Evolutionary conservation across 2,797 vertebrate species (phyloP).

Genomic region (Mycteria americana): DNA sequence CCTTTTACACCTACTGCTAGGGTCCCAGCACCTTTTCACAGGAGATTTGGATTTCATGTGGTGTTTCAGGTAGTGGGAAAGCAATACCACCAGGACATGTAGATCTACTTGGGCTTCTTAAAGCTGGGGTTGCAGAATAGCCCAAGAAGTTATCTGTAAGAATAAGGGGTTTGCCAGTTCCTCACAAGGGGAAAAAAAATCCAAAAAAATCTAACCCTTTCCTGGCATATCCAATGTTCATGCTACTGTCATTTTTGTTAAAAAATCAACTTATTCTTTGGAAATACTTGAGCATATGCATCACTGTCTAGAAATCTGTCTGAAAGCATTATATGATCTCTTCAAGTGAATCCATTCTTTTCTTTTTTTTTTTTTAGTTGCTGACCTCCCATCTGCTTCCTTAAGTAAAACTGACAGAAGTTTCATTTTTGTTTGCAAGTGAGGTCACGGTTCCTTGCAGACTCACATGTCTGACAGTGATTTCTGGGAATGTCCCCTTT

Average conservation of each 20-base stretch:
- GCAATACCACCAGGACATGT: accelerated
- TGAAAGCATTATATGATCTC: background rate
- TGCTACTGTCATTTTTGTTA: background rate
- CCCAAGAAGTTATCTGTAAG: background rate
- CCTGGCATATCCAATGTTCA: background rate
- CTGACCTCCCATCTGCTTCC: background rate
- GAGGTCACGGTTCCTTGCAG: background rate
- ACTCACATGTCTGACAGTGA: background rate
- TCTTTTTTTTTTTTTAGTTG: background rate
- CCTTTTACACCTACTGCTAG: background rate
- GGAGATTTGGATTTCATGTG: background rate
- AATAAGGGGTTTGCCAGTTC: background rate
- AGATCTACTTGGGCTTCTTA: background rate
- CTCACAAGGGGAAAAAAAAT: accelerated
- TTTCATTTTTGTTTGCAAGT: background rate
- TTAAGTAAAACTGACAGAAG: background rate
- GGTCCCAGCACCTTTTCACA: background rate
- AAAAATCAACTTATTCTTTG: background rate
- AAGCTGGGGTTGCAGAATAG: background rate
- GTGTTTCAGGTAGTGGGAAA: background rate
- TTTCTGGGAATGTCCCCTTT: background rate
- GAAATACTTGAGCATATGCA: background rate
- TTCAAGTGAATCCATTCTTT: background rate
- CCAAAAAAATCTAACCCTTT: background rate
- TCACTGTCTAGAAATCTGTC: background rate